Percentiles rank a stretch among this genome's conserved stretches.
These are phyloP conservation scores for Andrena minutula DNA, from an alignment of 2,888 invertebrate genomes.

Conservation along the genomic window DNA sequence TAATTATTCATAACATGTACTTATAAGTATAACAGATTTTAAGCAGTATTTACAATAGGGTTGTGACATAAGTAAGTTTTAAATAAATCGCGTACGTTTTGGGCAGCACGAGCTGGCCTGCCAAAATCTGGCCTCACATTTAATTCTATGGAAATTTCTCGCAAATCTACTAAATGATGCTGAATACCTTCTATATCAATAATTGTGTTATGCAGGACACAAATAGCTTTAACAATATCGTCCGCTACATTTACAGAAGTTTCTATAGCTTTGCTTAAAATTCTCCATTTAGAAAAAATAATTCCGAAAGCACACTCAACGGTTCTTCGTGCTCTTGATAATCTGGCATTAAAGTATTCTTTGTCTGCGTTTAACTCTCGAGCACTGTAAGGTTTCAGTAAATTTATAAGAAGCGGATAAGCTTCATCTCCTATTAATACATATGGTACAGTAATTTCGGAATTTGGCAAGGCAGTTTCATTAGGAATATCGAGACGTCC, in stretches of 20 bases:
- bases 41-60: no score
- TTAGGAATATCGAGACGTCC: background rate
- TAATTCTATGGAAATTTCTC: no score
- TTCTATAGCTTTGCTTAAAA: background rate
- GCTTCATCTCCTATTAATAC: conserved; percentile 9
- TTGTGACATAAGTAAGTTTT: no score
- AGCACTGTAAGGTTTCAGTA: background rate
- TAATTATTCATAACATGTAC: no score
- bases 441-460: background rate
- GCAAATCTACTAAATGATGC: conserved; percentile 1
- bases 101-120: no score
- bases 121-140: no score
- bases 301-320: background rate
- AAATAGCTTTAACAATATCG: background rate
- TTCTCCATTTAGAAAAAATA: background rate
- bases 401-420: background rate
- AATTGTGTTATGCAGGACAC: background rate
- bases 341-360: background rate
- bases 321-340: background rate
- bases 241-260: background rate
- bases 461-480: background rate
- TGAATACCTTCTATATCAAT: background rate
- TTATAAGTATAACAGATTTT: no score
- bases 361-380: background rate
- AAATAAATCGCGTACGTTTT: no score